phyloP scores from a whole-genome alignment of 2,888 invertebrate species.

The Patella ulyssiponensis region DNA sequence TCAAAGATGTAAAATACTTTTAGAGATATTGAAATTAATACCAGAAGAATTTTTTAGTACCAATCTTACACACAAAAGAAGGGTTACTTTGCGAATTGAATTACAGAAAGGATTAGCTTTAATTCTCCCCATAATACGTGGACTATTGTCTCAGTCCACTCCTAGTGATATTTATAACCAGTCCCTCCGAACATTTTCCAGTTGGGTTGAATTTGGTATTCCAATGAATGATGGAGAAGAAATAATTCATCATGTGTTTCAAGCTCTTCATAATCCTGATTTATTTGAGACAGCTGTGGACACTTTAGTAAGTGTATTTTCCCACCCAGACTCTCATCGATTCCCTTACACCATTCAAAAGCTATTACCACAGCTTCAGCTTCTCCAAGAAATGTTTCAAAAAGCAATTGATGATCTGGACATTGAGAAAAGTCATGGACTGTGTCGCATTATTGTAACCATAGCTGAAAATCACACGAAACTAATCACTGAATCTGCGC shows the following conservation, averaged over 20 bases:
- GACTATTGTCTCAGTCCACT: slow-evolving; percentile 52
- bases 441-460: slow-evolving; percentile 73
- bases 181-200: slow-evolving; percentile 70
- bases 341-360: slow-evolving; percentile 77
- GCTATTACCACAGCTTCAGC: slow-evolving; percentile 77
- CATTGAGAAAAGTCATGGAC: slow-evolving; percentile 75
- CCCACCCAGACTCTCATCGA: slow-evolving; percentile 78
- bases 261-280: slow-evolving; percentile 66
- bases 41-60: slow-evolving; percentile 80
- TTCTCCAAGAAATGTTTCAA: slow-evolving; percentile 74
- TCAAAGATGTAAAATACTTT: slow-evolving; percentile 79
- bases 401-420: slow-evolving; percentile 68
- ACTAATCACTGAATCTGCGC: slow-evolving; percentile 75
- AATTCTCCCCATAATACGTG: slow-evolving; percentile 68
- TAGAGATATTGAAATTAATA: slow-evolving; percentile 88
- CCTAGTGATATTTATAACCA: slow-evolving; percentile 58
- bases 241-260: slow-evolving; percentile 65
- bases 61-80: slow-evolving; percentile 58
- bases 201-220: slow-evolving; percentile 79
- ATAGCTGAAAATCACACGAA: slow-evolving; percentile 82
- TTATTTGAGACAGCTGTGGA: slow-evolving; percentile 79
- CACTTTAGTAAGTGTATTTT: slow-evolving; percentile 77
- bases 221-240: slow-evolving; percentile 73
- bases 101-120: slow-evolving; percentile 56
- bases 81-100: slow-evolving; percentile 57